Evolutionary conservation across 2,113 vertebrate species (phyloP), one percentile per base, ranked within the genome.

Genomic region (Porphyrio hochstetteri): DNA sequence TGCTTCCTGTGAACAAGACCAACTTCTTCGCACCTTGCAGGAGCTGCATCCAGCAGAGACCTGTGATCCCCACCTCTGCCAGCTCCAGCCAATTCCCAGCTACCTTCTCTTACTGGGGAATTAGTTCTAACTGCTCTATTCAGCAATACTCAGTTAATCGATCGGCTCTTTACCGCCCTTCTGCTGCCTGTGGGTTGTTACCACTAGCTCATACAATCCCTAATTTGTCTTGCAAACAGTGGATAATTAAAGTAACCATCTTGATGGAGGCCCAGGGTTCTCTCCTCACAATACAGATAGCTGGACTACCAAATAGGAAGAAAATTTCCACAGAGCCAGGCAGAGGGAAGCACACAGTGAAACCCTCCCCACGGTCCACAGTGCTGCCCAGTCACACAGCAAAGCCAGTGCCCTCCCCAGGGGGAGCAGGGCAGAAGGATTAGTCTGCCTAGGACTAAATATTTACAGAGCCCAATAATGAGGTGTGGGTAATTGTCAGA

Each of bases 101-200:
- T 69, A 78, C 42, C 27, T 92, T 57, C 19, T 75, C 79, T 92
- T 86, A 82, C 46, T 82, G 53, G 28, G 76, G 36, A 70, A 44
- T 90, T 88, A 71, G 52, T 94, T 87, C 60, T 90, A 89, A 82
- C 55, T 65, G 67, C 61, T 86, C 63, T 90, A 85, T 59, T 96
- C 86, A 91, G 85, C 78, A 92, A 81, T 82, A 83, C 85, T 92
- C 84, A 92, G 88, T 92, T 86, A 93, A 95, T 96, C 96, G 95
- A 91, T 92, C 27, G 10, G 46, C 71, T 86, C 82, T 96, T 97
- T 88, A 95, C 24, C 82, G 56, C 78, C 79, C 64, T 96, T 92
- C 31, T 89, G 71, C 18, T 13, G 72, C 82, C 91, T 71, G 46
- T 91, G 84, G 77, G 90, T 94, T 97, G 92, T 82, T 95, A 96